Percentiles rank a stretch among this genome's conserved stretches.
Evolutionary conservation across 2,797 vertebrate genomes (phyloP).

Genomic region (Clamator glandarius): DNA sequence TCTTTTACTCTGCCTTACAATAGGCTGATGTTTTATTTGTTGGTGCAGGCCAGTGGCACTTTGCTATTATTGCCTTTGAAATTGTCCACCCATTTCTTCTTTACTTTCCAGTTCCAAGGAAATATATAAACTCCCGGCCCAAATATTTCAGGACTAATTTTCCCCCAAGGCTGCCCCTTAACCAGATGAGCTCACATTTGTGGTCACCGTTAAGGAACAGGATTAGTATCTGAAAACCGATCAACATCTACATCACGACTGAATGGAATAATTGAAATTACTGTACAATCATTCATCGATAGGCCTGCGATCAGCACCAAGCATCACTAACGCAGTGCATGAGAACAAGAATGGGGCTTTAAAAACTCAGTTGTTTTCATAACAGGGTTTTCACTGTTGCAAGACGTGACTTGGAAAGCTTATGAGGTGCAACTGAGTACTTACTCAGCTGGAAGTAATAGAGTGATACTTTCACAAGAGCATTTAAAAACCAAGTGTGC

Average conservation of each 20-base stretch:
- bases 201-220: not conserved
- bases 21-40: not conserved
- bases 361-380: conserved; percentile 56
- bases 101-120: not conserved
- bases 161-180: not conserved
- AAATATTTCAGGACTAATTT: not conserved
- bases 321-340: not conserved
- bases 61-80: not conserved
- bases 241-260: not conserved
- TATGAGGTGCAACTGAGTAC: conserved; percentile 62
- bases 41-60: not conserved
- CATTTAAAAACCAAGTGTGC: conserved; percentile 45
- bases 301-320: not conserved
- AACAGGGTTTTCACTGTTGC: conserved; percentile 36
- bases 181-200: not conserved
- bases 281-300: not conserved
- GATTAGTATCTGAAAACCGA: conserved; percentile 26
- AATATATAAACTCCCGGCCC: not conserved
- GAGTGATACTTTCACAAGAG: conserved; percentile 52
- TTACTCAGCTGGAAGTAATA: conserved; percentile 69
- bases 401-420: conserved; percentile 58
- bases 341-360: not conserved
- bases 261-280: conserved; percentile 20
- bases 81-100: not conserved
- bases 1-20: not conserved